Evolutionary conservation across 2,797 vertebrate genomes (phyloP), one percentile per base, ranked within the genome.

Genomic region (Sebastes hubbsi): DNA sequence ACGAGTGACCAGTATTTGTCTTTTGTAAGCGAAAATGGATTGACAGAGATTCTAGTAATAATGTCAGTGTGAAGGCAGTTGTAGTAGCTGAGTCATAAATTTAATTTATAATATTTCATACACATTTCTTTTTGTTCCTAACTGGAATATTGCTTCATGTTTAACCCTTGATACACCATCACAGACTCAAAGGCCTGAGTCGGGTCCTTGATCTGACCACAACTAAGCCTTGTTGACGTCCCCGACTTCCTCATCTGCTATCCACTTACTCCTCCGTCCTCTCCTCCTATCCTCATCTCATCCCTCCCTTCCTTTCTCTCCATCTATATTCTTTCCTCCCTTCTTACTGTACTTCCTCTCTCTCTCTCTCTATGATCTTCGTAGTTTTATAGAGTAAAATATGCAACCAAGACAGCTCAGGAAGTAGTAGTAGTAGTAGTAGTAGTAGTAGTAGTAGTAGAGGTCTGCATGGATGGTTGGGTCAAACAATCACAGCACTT

Each of bases 201-300:
- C 0, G 2, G 62, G 67, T 0, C 64, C 38, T 87, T 83, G 75
- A 87, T 85, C 59, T 29, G 59, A 83, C 84, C 78, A 84, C 83
- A 85, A 59, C 68, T 61, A 42, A 80, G 73, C 10, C 64, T 36
- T 77, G 84, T 72, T 88, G 85, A 86, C 46, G 52, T 89, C 22
- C 72, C 20, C 0, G 13, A 77, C 82, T 86, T 89, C 91, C 82
- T 81, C 88, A 30, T 88, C 75, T 84, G 76, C 46, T 24, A 65
- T 60, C 12, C 1, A 36, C 71, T 83, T 18, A 68, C 83, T 81
- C 85, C 84, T 25, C 46, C 69, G 27, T 78, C n/a, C 11, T 71
- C 36, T 72, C 72, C 76, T 72, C 81, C 72, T 52, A 58, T 72
- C 73, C 22, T 24, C 36, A 29, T 60, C 1, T 16, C 54, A 20